Percentiles rank a stretch among this genome's conserved stretches.
Conservation (phyloP, 2,888 invertebrate species). For the Serrognathus titanus region DNA sequence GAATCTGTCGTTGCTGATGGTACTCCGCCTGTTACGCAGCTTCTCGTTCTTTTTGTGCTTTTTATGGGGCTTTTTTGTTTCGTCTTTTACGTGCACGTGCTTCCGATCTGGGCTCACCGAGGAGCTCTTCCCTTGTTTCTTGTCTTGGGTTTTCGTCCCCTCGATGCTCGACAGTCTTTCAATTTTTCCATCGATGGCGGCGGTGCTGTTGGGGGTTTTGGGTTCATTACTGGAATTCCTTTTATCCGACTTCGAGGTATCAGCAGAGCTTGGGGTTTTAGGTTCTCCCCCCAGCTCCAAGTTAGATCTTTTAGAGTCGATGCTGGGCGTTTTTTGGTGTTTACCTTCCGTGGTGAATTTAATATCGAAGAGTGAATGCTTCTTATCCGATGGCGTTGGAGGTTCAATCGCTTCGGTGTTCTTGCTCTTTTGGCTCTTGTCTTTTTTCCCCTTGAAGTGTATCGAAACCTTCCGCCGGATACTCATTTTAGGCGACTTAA, state of each 20-base stretch:
- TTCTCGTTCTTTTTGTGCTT: slow-evolving; percentile 43
- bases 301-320: slow-evolving; percentile 33
- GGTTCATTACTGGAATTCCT: slow-evolving; percentile 19
- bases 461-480: slow-evolving; percentile 48
- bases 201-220: slow-evolving; percentile 30
- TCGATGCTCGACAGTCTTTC: slow-evolving; percentile 7
- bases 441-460: slow-evolving; percentile 48
- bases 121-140: slow-evolving; percentile 38
- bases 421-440: slow-evolving; percentile 33
- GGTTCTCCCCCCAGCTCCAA: slow-evolving; percentile 32
- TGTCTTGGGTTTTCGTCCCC: slow-evolving; percentile 17
- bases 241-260: slow-evolving; percentile 16
- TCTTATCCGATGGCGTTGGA: slow-evolving; percentile 28
- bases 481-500: slow-evolving; percentile 39
- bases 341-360: slow-evolving; percentile 25
- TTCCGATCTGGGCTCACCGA: slow-evolving; percentile 45
- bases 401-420: slow-evolving; percentile 3
- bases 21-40: slow-evolving; percentile 29
- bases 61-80: slow-evolving; percentile 40
- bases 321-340: slow-evolving; percentile 44
- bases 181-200: slow-evolving; percentile 19
- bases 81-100: slow-evolving; percentile 42
- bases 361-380: slow-evolving; percentile 37
- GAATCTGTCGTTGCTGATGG: slow-evolving; percentile 30
- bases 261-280: slow-evolving; percentile 34